phyloP scores from a whole-genome alignment of 2,888 invertebrate species.

The Drosophila leonis region DNA sequence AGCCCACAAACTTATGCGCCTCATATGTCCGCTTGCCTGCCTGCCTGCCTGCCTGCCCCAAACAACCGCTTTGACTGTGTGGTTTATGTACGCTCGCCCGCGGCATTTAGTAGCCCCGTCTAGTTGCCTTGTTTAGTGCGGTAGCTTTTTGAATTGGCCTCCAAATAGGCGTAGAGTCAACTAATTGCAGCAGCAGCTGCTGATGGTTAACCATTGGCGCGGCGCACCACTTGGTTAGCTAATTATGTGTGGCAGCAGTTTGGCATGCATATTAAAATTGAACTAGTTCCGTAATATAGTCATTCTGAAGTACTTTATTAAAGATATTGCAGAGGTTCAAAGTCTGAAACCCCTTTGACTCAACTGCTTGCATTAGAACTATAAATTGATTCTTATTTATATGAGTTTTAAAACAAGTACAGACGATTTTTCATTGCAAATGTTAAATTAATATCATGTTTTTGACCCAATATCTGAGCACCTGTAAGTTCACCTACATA shows the following conservation, averaged over 20 bases:
- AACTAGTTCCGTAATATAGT: neutral
- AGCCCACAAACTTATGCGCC: constrained; percentile 10
- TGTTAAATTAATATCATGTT: neutral
- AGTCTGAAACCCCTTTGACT: too few relatives aligned
- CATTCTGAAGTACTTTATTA: neutral
- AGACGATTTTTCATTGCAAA: neutral
- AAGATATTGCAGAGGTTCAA: neutral
- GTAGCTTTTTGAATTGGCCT: constrained; percentile 38
- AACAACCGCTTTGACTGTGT: constrained; percentile 1
- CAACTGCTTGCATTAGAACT: too few relatives aligned
- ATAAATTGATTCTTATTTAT: neutral
- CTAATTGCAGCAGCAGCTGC: constrained; percentile 40
- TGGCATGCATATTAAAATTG: neutral
- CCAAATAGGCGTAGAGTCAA: constrained; percentile 22
- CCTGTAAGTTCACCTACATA: constrained; percentile 17
- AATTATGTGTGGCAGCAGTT: constrained; percentile 15
- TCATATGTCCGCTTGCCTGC: neutral
- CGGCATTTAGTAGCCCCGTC: neutral
- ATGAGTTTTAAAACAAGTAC: neutral
- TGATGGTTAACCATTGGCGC: constrained; percentile 21
- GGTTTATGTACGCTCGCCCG: neutral
- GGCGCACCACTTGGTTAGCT: constrained; percentile 15
- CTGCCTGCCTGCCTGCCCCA: neutral
- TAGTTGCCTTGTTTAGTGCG: constrained; percentile 24
- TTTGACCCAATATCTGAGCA: neutral